Conservation (phyloP, 2,113 vertebrate species). For the Laterallus jamaicensis region DNA sequence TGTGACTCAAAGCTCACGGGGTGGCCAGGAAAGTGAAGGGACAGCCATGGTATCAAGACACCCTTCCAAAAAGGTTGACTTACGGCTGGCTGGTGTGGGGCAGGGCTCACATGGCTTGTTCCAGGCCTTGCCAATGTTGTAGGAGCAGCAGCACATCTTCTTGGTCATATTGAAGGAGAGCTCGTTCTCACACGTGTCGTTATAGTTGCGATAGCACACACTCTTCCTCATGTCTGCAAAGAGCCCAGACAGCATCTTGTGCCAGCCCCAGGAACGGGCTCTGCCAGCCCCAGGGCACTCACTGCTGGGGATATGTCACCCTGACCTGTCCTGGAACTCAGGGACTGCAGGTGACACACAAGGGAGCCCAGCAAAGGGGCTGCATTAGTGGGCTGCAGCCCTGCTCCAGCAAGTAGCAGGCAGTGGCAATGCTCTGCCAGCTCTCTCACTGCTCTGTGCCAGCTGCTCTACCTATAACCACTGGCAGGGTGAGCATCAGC, state of each 20-base stretch:
- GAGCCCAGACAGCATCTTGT: neutral
- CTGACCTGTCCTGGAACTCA: neutral
- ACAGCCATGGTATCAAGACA: accelerated
- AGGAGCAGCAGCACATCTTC: constrained; percentile 95
- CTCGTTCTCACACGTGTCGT: constrained; percentile 90
- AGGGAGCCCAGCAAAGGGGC: no score
- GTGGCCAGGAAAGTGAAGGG: accelerated
- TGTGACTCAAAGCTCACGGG: accelerated
- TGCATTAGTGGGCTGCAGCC: neutral
- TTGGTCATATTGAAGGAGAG: constrained; percentile 93
- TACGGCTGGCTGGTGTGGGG: constrained; percentile 87
- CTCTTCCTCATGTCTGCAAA: constrained; percentile 89
- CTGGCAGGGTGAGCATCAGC: neutral
- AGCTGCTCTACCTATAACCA: neutral
- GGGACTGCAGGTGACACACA: neutral
- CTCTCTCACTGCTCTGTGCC: accelerated
- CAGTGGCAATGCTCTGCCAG: neutral
- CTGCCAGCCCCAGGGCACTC: neutral
- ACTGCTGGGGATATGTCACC: neutral
- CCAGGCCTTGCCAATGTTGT: constrained; percentile 94
- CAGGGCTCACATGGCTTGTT: constrained; percentile 94
- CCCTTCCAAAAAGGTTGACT: constrained; percentile 46
- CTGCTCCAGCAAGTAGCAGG: neutral
- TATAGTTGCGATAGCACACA: constrained; percentile 90
- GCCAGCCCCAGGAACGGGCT: neutral